These are phyloP conservation scores for Thunnus thynnus DNA, from an alignment of 2,113 vertebrate genomes.

Conservation along the genomic window DNA sequence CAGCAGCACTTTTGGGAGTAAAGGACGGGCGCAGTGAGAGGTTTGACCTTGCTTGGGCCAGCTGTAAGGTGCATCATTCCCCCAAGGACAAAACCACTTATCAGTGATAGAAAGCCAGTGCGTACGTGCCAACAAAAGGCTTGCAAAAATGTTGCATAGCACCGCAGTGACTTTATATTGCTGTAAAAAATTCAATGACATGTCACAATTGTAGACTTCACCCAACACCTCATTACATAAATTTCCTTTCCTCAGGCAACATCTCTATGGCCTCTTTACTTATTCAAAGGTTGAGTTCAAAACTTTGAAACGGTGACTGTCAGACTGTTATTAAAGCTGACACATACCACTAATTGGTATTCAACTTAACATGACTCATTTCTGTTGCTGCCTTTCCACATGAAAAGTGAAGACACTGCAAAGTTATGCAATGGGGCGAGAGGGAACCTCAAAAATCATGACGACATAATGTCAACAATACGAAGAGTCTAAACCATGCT, in stretches of 20 bases:
- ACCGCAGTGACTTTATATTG: constrained; percentile 31
- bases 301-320: not conserved
- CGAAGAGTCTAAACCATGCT: no score
- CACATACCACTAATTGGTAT: constrained; percentile 25
- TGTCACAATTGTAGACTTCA: not conserved
- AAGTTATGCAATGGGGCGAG: not conserved
- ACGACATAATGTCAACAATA: no score
- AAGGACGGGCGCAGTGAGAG: constrained; percentile 60
- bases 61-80: constrained; percentile 50
- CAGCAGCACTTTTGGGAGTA: constrained; percentile 58
- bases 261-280: constrained; percentile 22
- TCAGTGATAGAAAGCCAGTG: constrained; percentile 56
- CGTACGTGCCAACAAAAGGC: constrained; percentile 34
- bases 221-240: not conserved
- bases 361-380: not conserved
- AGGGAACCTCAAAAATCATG: not conserved
- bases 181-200: constrained; percentile 11
- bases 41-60: constrained; percentile 67
- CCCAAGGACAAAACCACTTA: constrained; percentile 71
- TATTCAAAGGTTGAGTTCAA: constrained; percentile 18
- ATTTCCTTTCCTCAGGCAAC: not conserved
- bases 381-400: not conserved
- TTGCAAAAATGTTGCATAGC: constrained; percentile 38
- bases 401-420: not conserved
- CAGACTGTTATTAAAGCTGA: constrained; percentile 11